Conservation (phyloP, 2,113 vertebrate genomes). For the Silurus glanis region DNA sequence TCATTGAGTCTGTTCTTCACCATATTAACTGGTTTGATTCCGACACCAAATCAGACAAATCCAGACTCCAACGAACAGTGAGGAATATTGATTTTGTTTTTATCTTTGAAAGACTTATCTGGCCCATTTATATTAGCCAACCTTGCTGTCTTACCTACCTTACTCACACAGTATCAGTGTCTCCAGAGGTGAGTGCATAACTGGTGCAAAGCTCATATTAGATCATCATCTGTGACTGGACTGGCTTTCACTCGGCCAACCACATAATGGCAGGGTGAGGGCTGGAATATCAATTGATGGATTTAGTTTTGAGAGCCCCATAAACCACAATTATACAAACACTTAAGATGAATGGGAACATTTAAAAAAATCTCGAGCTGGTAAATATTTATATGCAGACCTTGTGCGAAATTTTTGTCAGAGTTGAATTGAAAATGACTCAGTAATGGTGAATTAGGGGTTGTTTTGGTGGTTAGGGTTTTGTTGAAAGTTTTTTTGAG, state of each 20-base stretch:
- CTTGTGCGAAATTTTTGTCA: not conserved
- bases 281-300: conserved; percentile 36
- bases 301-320: conserved; percentile 29
- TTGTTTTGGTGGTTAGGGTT: conserved; percentile 17
- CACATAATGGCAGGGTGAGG: conserved; percentile 36
- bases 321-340: conserved; percentile 18
- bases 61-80: not conserved
- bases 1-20: too few species aligned
- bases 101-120: not conserved
- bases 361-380: conserved; percentile 23
- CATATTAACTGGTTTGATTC: not conserved
- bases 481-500: conserved; percentile 2
- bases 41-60: not conserved
- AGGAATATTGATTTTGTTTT: not conserved
- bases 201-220: conserved; percentile 3
- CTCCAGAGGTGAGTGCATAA: conserved; percentile 9
- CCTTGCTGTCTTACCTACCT: not conserved
- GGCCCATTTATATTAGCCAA: not conserved
- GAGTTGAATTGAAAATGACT: not conserved
- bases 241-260: conserved; percentile 29
- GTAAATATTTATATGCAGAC: conserved; percentile 19
- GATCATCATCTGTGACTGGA: conserved; percentile 9
- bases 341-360: conserved; percentile 32
- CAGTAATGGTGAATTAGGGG: conserved; percentile 16
- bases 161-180: not conserved